These are phyloP conservation scores for Megathymus violae DNA, from an alignment of 1,140 invertebrate genomes.

Conservation along the genomic window DNA sequence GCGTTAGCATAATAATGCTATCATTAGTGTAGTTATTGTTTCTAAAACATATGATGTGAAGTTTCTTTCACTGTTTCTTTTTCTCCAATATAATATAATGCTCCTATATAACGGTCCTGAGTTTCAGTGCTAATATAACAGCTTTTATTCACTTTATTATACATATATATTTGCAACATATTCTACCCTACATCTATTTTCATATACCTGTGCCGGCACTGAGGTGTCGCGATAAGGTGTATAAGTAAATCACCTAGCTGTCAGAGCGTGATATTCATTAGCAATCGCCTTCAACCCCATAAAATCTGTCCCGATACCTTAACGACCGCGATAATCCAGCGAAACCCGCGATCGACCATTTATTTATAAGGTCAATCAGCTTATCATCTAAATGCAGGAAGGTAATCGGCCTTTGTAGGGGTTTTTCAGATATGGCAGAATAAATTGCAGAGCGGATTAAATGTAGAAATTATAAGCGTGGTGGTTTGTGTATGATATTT, in stretches of 20 bases:
- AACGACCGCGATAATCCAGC: slow-evolving; percentile 16
- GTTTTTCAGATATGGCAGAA: slow-evolving; percentile 9
- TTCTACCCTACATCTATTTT: slow-evolving; percentile 18
- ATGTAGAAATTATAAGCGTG: slow-evolving; percentile 9
- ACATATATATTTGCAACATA: no score
- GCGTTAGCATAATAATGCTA: no score
- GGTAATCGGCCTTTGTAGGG: slow-evolving; percentile 16
- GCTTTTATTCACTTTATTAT: no score
- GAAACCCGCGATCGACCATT: slow-evolving; percentile 20
- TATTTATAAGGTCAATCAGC: slow-evolving; percentile 41
- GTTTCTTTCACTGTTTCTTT: no score
- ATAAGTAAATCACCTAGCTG: slow-evolving; percentile 1
- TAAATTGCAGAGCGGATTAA: not conserved
- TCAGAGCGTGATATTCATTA: not conserved
- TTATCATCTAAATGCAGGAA: slow-evolving; percentile 37
- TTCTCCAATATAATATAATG: no score
- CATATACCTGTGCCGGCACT: no score
- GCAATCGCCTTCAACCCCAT: slow-evolving; percentile 7
- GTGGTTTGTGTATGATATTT: not conserved
- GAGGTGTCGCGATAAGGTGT: no score
- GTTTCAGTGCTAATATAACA: no score
- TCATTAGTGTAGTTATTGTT: no score
- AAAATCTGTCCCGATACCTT: slow-evolving; percentile 21
- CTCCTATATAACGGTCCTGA: no score
- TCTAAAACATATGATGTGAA: no score